Base-by-base conservation (phyloP, 2,888 invertebrate genomes). In the Listrodromus nycthemerus region DNA sequence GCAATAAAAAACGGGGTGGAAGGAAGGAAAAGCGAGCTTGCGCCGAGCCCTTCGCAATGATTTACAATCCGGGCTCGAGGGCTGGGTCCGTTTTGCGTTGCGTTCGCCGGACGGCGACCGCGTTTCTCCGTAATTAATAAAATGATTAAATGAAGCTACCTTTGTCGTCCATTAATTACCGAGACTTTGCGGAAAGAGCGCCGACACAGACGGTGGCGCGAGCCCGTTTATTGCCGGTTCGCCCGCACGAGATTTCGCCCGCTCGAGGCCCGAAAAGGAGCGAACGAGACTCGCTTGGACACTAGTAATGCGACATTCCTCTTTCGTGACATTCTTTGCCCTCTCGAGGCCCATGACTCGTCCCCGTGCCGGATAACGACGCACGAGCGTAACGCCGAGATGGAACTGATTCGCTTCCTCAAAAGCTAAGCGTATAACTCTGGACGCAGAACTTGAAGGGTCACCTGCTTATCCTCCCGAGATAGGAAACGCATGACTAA, bases 51-150 rank as follows among this genome's bases (percentile, higher is more conserved):
- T 77, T 73, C 50, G 33, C 80, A 87, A 89, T 88, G 87, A 90
- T 90, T 90, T 85, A 88, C 87, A 88, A 85, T 87, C 83, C 77
- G 76, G 70, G 71, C 80, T 52, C 80, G 67, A 63, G 37, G 67
- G 76, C 58, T 48, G 30, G 76, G 21, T n/a, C 71, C 50, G 52
- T 55, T 50, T 16, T 27, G 58, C 84, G 86, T 87, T 84, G 75
- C 70, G 69, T 41, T 70, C 24, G 69, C 65, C 65, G 76, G 50
- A 55, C 86, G 76, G 58, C 86, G 85, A 86, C 85, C 86, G 87
- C 87, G 87, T 85, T 86, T 81, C 86, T 84, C 74, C 81, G 86
- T 89, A 88, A 91, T 90, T 90, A 91, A 89, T 91, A 90, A 90
- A 90, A 90, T 88, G 89, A 87, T 89, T 88, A 88, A 89, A 87